Evolutionary conservation across 2,797 vertebrate species (phyloP).

Genomic region (Diplodus sargus): DNA sequence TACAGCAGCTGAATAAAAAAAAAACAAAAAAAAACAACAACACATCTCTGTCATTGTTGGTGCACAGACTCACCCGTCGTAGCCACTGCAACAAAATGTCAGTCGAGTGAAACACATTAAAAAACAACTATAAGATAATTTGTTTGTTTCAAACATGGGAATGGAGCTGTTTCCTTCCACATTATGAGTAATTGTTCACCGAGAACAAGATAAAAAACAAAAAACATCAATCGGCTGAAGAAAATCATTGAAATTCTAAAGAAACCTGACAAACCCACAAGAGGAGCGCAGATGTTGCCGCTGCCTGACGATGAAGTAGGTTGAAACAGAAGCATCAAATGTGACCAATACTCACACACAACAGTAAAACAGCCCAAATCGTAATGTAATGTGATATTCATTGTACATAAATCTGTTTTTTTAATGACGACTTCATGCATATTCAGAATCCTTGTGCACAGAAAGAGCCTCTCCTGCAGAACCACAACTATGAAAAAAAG

Average conservation of each 20-base stretch:
- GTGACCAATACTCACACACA: neutral
- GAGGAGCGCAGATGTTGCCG: neutral
- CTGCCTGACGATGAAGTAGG: neutral
- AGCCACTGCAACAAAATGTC: neutral
- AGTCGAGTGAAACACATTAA: neutral
- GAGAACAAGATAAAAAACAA: neutral
- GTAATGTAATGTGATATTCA: neutral
- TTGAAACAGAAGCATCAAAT: neutral
- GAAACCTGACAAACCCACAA: neutral
- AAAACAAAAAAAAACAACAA: neutral
- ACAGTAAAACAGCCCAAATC: neutral
- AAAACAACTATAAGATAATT: neutral
- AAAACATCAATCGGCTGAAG: neutral
- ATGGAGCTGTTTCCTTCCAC: neutral
- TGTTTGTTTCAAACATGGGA: neutral
- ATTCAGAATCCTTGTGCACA: constrained; percentile 2
- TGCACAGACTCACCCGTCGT: neutral
- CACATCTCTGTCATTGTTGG: neutral
- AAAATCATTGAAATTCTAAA: constrained; percentile 9
- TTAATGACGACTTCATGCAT: neutral
- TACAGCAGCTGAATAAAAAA: neutral
- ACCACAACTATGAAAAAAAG: too few relatives aligned
- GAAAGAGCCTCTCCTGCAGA: neutral
- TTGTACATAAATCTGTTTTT: constrained; percentile 1
- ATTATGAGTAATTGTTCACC: neutral